These are phyloP conservation scores for Caenorhabditis sp. DNA, from an alignment of 2,888 invertebrate species.

Conservation along the genomic window DNA sequence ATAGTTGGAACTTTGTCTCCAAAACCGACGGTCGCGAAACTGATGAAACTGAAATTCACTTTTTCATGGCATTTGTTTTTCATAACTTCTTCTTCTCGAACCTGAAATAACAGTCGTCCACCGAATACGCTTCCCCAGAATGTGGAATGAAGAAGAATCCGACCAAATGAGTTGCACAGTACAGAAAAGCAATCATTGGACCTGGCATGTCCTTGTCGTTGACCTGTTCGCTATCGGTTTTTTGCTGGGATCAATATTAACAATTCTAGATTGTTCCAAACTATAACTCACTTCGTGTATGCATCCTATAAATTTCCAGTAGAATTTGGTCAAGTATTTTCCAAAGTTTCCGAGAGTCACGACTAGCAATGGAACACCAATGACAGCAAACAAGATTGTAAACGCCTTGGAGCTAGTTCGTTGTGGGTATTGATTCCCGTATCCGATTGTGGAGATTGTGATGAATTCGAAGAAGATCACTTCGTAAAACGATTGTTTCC, in stretches of 20 bases:
- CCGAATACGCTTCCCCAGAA: constrained; percentile 56
- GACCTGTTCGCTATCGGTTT: constrained; percentile 52
- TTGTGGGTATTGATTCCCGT: constrained; percentile 75
- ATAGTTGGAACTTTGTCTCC: constrained; percentile 71
- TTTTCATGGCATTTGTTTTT: not conserved
- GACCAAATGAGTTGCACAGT: constrained; percentile 58
- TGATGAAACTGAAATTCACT: constrained; percentile 70
- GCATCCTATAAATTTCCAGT: constrained; percentile 50
- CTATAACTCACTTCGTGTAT: not conserved
- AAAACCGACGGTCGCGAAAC: constrained; percentile 76
- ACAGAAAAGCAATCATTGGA: constrained; percentile 63
- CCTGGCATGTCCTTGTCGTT: constrained; percentile 69
- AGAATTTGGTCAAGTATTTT: constrained; percentile 62
- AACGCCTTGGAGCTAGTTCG: constrained; percentile 66
- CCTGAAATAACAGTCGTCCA: constrained; percentile 74
- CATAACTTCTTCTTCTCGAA: not conserved
- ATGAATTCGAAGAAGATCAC: constrained; percentile 72
- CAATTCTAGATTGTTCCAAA: not conserved
- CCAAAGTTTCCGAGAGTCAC: constrained; percentile 72
- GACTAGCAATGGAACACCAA: constrained; percentile 70
- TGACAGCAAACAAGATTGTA: constrained; percentile 69
- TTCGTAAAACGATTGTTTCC: constrained; percentile 56
- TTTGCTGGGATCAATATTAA: constrained; percentile 10
- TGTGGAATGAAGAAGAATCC: constrained; percentile 67
- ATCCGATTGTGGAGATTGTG: constrained; percentile 73